Evolutionary conservation across 35 echinoderm and acorn worm genomes (phyloP).

Genomic region (Apostichopus parvimensis): DNA sequence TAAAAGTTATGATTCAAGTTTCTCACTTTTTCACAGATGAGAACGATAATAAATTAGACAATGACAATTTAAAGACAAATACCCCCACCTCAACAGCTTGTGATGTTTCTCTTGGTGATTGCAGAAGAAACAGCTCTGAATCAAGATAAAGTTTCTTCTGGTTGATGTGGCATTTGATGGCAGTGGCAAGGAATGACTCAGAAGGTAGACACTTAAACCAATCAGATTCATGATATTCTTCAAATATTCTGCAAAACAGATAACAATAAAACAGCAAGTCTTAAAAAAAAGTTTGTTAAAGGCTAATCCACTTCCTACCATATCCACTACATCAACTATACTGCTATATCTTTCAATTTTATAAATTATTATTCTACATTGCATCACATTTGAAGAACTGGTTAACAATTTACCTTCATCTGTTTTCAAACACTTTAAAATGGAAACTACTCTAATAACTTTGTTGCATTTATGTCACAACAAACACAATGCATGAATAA

Average conservation of each 20-base stretch:
- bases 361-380: no score
- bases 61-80: neutral
- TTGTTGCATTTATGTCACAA: no score
- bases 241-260: conserved; percentile 3
- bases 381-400: no score
- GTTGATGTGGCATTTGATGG: conserved; percentile 20
- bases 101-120: neutral
- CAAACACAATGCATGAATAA: no score
- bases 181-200: neutral
- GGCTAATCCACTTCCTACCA: neutral
- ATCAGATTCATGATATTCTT: neutral
- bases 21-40: neutral
- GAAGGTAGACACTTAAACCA: neutral
- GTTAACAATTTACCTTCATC: no score
- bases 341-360: no score
- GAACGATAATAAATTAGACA: neutral
- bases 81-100: neutral
- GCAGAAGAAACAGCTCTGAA: neutral
- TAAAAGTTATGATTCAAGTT: no score
- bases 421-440: no score
- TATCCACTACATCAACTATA: no score
- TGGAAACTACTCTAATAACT: no score
- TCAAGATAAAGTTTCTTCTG: neutral
- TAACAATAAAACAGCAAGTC: neutral
- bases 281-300: neutral